A percentile compares a stretch with the other conserved stretches of the same genome.
These are phyloP conservation scores for Campoletis sonorensis DNA, from an alignment of 1,140 invertebrate genomes.

Conservation along the genomic window DNA sequence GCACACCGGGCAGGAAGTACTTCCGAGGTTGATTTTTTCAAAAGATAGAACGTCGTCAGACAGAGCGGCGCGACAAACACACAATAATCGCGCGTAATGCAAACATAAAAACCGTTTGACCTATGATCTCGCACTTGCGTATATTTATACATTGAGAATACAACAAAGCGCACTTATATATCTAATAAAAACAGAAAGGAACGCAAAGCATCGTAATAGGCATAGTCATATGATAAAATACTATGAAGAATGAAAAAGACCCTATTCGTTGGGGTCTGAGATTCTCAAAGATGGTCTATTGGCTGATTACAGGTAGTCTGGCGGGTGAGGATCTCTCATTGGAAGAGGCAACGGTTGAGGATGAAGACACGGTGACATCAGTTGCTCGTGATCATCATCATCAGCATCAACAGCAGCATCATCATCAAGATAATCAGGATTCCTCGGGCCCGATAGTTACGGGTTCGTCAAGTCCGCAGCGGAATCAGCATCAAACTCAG, in stretches of 20 bases:
- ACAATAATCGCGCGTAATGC: not conserved
- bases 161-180: not conserved
- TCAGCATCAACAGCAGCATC: constrained; percentile 67
- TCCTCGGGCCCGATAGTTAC: constrained; percentile 70
- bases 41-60: not conserved
- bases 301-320: constrained; percentile 82
- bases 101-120: not conserved
- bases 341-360: constrained; percentile 81
- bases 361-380: constrained; percentile 84
- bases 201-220: not conserved
- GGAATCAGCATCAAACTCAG: constrained; percentile 66
- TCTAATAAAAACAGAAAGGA: not conserved
- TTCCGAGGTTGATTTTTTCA: constrained; percentile 26
- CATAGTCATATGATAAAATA: not conserved
- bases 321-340: constrained; percentile 86
- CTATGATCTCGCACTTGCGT: not conserved
- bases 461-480: constrained; percentile 74
- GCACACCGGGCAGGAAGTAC: constrained; percentile 27
- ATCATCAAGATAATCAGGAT: constrained; percentile 70
- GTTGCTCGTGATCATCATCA: constrained; percentile 73
- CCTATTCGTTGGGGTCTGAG: not conserved
- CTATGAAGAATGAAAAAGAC: not conserved
- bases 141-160: not conserved
- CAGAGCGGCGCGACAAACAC: not conserved
- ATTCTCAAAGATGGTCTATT: not conserved